Evolutionary conservation across 2,797 vertebrate species (phyloP), one percentile per base, ranked within the genome.

Genomic region (Esox masquinongy): DNA sequence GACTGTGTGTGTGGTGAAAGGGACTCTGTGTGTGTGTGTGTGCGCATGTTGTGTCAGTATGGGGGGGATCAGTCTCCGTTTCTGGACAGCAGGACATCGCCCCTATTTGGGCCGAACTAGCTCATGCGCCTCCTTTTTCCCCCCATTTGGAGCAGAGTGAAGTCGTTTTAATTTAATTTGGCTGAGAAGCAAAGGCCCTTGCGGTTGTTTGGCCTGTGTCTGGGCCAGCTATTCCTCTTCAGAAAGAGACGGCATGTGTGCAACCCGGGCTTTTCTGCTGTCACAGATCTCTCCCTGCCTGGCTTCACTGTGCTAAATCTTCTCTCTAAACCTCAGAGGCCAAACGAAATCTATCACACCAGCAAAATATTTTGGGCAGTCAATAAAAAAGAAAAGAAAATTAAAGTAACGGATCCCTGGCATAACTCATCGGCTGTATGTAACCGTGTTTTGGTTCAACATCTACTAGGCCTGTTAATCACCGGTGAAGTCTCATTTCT

Each of bases 81-180:
- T 83, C 80, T 84, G 80, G 82, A 89, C 82, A 89, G 79, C 80
- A 83, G 83, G 85, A 87, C 85, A 84, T 80, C 51, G 70, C 77
- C 77, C 80, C 79, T 79, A 69, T 83, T 68, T 81, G 82, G 70
- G 74, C 82, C 69, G 74, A 71, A 77, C 77, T 82, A 59, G 64
- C 76, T 87, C 76, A 80, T 84, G 81, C 43, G n/a, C 79, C 85
- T 81, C 74, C 73, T 69, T 82, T 86, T 75, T 85, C 70, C 39
- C 39, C 39, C 5, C 77, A 86, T 87, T 90, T 82, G 80, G 81
- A 73, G 80, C 22, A 5, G 78, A 88, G 80, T 83, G 73, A 83
- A 88, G 84, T 86, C 84, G 77, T 89, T 90, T 86, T 87, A 89
- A 91, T 92, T 89, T 85, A 81, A 91, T 92, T 90, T 92, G 87